Evolutionary conservation across 2,888 invertebrate species (phyloP).

Genomic region (Harmothoe impar): DNA sequence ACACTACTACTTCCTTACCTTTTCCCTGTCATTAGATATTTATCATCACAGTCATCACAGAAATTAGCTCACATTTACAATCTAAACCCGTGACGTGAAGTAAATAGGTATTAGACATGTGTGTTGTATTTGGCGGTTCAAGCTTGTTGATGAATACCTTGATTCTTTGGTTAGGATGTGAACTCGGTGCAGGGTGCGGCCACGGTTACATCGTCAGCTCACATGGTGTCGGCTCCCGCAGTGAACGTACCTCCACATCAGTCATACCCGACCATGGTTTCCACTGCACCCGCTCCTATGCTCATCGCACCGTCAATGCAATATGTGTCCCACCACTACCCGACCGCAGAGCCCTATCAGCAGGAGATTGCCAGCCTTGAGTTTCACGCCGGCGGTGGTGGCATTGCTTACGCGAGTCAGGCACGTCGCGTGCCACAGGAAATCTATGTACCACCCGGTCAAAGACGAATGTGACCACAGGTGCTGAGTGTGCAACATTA

Average conservation of each 20-base stretch:
- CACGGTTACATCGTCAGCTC: too few relatives aligned
- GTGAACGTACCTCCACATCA: not conserved
- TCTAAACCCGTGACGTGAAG: too few relatives aligned
- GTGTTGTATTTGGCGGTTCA: too few relatives aligned
- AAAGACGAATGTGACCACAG: conserved; percentile 30
- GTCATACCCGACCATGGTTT: not conserved
- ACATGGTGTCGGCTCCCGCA: too few relatives aligned
- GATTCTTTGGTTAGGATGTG: too few relatives aligned
- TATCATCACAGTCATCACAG: too few relatives aligned
- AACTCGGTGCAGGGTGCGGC: too few relatives aligned
- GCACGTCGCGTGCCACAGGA: conserved; percentile 63
- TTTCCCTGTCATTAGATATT: not conserved
- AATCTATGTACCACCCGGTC: conserved; percentile 56
- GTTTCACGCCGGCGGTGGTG: conserved; percentile 75
- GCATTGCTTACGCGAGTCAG: conserved; percentile 66
- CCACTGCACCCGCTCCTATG: not conserved
- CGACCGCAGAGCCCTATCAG: conserved; percentile 58
- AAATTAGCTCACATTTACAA: too few relatives aligned
- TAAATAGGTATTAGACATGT: too few relatives aligned
- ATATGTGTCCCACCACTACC: not conserved
- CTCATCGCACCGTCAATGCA: not conserved
- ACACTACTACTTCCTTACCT: conserved; percentile 1
- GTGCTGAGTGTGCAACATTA: not conserved
- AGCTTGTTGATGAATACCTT: too few relatives aligned
- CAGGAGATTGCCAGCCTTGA: conserved; percentile 74